Evolutionary conservation across 2,113 vertebrate species (phyloP).

Genomic region (Corydoras sp.): DNA sequence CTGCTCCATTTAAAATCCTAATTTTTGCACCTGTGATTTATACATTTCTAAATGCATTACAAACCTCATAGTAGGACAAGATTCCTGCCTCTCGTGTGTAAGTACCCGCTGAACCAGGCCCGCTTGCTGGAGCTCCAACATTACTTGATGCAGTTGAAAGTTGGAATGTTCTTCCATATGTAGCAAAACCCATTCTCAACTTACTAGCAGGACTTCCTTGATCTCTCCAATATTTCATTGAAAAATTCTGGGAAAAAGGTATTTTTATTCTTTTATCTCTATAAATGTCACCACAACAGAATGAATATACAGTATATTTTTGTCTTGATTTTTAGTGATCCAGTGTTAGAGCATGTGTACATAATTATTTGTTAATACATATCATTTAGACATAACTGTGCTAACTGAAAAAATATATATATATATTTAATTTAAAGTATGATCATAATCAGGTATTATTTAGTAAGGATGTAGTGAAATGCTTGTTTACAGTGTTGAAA

Average conservation of each 20-base stretch:
- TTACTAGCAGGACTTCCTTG: constrained; percentile 63
- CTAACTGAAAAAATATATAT: no score
- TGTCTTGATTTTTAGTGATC: no score
- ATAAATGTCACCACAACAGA: no score
- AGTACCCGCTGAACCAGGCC: constrained; percentile 55
- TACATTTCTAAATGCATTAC: background rate
- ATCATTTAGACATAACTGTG: no score
- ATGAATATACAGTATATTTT: no score
- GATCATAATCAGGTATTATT: no score
- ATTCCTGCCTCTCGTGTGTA: constrained; percentile 68
- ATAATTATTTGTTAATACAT: no score
- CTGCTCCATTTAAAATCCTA: no score
- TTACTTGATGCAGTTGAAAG: constrained; percentile 34
- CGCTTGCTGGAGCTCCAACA: constrained; percentile 50
- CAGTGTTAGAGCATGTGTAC: no score
- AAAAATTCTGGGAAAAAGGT: constrained; percentile 52
- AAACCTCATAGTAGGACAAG: constrained; percentile 73
- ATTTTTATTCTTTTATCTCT: no score
- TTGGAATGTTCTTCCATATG: constrained; percentile 66
- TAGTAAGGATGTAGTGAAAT: no score
- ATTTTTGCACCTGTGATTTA: background rate
- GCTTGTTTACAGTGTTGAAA: constrained; percentile 56
- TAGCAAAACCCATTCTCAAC: constrained; percentile 64
- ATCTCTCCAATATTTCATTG: constrained; percentile 65
- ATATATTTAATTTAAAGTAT: no score